Base-by-base conservation (phyloP, 2,797 vertebrate genomes). In the Buceros bicornis region DNA sequence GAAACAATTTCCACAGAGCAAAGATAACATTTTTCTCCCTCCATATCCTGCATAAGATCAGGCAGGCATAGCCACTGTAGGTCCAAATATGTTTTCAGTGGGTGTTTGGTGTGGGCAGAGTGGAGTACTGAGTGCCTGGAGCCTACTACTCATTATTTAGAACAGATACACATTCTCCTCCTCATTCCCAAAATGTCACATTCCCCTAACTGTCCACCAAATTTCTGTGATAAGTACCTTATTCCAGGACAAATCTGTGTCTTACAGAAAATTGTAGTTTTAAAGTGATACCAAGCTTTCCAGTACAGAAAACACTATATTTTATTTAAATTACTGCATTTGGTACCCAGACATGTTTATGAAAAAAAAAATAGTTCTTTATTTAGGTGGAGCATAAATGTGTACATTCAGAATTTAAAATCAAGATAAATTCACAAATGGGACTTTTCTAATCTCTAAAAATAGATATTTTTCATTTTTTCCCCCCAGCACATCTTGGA, bases 381-480 rank as follows among this genome's bases (percentile, higher is more conserved):
- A 37, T 72, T 79, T 79, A 76, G 4, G 0, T 64, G 8, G 17
- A 56, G 1, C 0, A 22, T 43, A 47, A 31, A 0, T 74, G 9
- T 21, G 82, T 91, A 45, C 67, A 11, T 48, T 64, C 20, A 74
- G 61, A 78, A 71, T 84, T 65, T 74, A 45, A 95, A 88, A 58
- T 33, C 13, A 60, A 67, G 16, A 35, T 28, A 87, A 93, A 54
- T 45, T 73, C 3, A 4, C 20, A 74, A 78, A 53, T 35, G 22
- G 20, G 33, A 90, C 3, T 33, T 88, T 57, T 48, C 3, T 73
- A 61, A 66, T 25, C 3, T 80, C 4, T 56, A 31, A 73, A 78
- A 86, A 87, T 0, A 65, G 70, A 28, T 83, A 14, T 82, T 80
- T 90, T 31, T 43, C 29, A 29, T 29, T 53, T 54, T 37, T 51